Conservation (phyloP, 2,797 vertebrate species). For the Scleropages formosus region DNA sequence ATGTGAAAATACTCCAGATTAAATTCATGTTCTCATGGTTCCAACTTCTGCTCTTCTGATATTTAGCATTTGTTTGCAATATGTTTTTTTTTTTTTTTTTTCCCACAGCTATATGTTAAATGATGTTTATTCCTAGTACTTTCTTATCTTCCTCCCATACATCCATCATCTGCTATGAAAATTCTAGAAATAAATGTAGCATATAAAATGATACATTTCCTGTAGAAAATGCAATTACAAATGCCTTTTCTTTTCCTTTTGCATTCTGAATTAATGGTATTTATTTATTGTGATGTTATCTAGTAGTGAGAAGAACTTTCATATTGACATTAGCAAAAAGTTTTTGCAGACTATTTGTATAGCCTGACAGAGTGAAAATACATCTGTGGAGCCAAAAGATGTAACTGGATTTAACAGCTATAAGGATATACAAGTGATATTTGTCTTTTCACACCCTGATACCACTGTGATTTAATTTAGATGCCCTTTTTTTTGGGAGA, state of each 20-base stretch:
- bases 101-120: conserved; percentile 11
- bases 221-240: conserved; percentile 27
- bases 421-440: background rate
- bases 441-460: background rate
- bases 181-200: conserved; percentile 33
- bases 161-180: conserved; percentile 27
- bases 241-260: conserved; percentile 11
- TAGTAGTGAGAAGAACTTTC: conserved; percentile 12
- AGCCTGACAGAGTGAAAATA: background rate
- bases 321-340: background rate
- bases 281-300: conserved; percentile 12
- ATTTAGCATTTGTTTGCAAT: conserved; percentile 18
- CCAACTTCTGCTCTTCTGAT: conserved; percentile 21
- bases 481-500: too few species aligned
- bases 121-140: background rate
- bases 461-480: too few species aligned
- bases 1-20: background rate
- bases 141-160: conserved; percentile 15
- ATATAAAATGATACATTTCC: conserved; percentile 28
- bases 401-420: background rate
- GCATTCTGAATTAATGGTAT: conserved; percentile 16
- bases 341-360: background rate
- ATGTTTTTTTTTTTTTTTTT: background rate
- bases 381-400: background rate
- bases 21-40: background rate